A percentile compares a stretch with the other conserved stretches of the same genome.
Evolutionary conservation across 2,888 invertebrate genomes (phyloP).

Genomic region (Pristionchus maxplancki): DNA sequence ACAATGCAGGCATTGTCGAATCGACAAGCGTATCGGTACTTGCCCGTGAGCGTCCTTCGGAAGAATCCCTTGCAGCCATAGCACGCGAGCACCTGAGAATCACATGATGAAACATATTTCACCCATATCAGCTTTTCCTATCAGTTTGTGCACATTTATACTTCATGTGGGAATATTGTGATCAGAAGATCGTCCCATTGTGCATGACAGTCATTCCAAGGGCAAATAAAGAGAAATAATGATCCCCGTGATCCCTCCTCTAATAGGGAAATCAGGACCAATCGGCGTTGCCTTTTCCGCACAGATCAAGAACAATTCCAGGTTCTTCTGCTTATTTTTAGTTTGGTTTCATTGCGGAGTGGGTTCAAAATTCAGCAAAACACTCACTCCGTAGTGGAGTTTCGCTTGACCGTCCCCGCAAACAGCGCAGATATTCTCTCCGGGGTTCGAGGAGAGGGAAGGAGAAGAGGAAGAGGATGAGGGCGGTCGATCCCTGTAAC

Average conservation of each 20-base stretch:
- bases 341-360: not conserved
- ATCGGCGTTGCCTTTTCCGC: not conserved
- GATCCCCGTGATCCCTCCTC: not conserved
- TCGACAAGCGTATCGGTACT: constrained; percentile 73
- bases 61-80: constrained; percentile 74
- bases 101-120: not conserved
- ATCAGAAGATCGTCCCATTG: not conserved
- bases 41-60: constrained; percentile 73
- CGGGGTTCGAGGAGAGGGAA: not conserved
- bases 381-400: constrained; percentile 71
- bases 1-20: constrained; percentile 77
- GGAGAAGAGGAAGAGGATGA: constrained; percentile 51
- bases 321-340: not conserved
- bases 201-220: not conserved
- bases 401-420: constrained; percentile 76
- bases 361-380: not conserved
- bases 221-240: not conserved
- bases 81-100: constrained; percentile 60
- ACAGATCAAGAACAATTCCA: not conserved
- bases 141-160: not conserved
- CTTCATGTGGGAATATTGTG: not conserved
- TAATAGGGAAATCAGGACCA: not conserved
- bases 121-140: not conserved
- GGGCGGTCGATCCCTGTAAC: constrained; percentile 23
- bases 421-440: constrained; percentile 73